A percentile compares a stretch with the other conserved stretches of the same genome.
These are phyloP conservation scores for Lepus europaeus DNA, from an alignment of 2,113 vertebrate species.

Conservation along the genomic window DNA sequence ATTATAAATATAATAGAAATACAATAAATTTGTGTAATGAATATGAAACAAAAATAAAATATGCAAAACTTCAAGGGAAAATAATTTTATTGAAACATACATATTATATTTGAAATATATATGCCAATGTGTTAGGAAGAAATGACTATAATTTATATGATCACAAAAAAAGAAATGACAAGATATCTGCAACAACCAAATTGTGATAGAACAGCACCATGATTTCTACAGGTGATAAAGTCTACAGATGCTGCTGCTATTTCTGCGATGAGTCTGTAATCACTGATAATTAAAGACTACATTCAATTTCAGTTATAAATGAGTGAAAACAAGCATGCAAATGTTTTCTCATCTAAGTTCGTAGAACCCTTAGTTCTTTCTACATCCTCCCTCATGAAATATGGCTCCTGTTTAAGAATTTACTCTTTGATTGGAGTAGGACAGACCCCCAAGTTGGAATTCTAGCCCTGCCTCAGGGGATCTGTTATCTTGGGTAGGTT, in stretches of 20 bases:
- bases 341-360: background rate
- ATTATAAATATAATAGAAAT: background rate
- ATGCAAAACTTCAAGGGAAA: background rate
- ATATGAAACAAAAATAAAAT: background rate
- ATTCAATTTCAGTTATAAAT: background rate
- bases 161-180: background rate
- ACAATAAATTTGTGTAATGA: background rate
- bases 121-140: background rate
- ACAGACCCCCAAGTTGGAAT: background rate
- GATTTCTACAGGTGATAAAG: background rate
- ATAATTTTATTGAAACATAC: background rate
- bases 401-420: background rate
- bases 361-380: background rate
- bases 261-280: background rate
- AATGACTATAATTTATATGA: background rate
- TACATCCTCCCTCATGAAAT: background rate
- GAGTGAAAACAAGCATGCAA: background rate
- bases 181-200: background rate
- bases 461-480: background rate
- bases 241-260: background rate
- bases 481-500: background rate
- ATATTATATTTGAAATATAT: background rate
- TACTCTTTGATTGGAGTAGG: background rate
- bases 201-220: background rate
- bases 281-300: slow-evolving; percentile 32